Evolutionary conservation across 2,888 invertebrate species (phyloP), one percentile per base, ranked within the genome.

Genomic region (Liposcelis brunnea): DNA sequence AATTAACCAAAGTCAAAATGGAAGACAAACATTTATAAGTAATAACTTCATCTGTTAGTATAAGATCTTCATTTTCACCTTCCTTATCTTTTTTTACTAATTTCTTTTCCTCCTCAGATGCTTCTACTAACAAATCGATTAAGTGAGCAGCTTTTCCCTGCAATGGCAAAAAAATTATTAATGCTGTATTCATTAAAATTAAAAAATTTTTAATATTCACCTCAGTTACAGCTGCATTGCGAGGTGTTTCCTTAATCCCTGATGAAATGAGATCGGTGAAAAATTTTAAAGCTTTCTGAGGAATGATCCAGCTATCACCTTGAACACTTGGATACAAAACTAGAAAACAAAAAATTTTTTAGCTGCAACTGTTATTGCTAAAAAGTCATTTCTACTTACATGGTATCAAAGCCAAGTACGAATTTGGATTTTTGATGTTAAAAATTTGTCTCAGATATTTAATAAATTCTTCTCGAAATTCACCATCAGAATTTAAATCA

Each of bases 111-210:
- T 51, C 49, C 34, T 50, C 50, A 31, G 50, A 49, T 14, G 49
- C 50, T 40, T 42, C 44, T 16, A 51, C 36, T n/a, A 49, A 44
- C 10, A 52, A 36, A 46, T 54, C 47, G 36, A 51, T 6, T 34
- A 53, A 33, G 40, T 54, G 47, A 31, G 51, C 44, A 31, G 52
- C 40, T 48, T 52, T 48, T 43, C 50, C 33, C 48, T 53, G 32
- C 44, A 36, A 40, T 19, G 10, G 31, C 19, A 33, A 18, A 14
- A 19, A 31, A 33, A 37, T 14, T 11, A 11, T 15, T 47, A 14
- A 32, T 33, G n/a, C 31, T 31, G 32, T 33, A 31, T 14, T 19
- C 2, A 14, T 2, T 12, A 37, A 37, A 21, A 33, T 33, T 33
- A 31, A 33, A 19, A 15, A 40, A 19, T 8, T 42, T 11, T 36